Base-by-base conservation (phyloP, 1,140 invertebrate genomes). In the Aplysia californica region DNA sequence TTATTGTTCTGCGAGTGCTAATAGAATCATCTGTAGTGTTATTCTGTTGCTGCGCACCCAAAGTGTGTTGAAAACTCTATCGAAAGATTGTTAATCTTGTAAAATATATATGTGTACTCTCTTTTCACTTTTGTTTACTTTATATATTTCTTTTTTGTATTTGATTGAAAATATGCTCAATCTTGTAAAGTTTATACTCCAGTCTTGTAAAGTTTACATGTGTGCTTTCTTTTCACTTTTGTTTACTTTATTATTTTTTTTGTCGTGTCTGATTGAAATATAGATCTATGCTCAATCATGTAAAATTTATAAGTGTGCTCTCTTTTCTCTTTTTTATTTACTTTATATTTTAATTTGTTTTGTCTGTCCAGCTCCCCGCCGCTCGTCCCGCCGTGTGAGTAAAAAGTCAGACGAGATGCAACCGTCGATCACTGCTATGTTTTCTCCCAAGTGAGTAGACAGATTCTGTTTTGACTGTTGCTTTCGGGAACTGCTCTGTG, bases 401-500 rank as follows among this genome's bases (percentile, higher is more conserved):
- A 39, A 21, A 10, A 75, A 75, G 31, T 23, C 39, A 21, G 56
- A 59, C n/a, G 41, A 55, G 4, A 75, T 65, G 31, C 72, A 75
- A 38, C 72, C 72, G 15, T 39, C 72, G 6, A 75, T 75, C 56
- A 18, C 55, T 6, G 29, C 59, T 31, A 31, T 75, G 59, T 65
- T 75, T 44, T 26, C n/a, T 50, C 26, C 33, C n/a, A 65, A 75
- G 72, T 75, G 23, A 65, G 72, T 73, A 3, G 21, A 36, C 18
- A 33, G 23, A 33, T 29, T 29, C 10, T 18, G 18, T 21, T 21
- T 61, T 18, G 10, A n/a, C 44, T 50, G n/a, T 10, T 50, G n/a
- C n/a, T 15, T n/a, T 50, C n/a, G n/a, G n/a, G 10, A 10, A 23
- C 10, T 61, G 6, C 58, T 18, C 6, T 29, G 26, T 10, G 10